Evolutionary conservation across 2,888 invertebrate species (phyloP).

Genomic region (Sceliomorpha sp.): DNA sequence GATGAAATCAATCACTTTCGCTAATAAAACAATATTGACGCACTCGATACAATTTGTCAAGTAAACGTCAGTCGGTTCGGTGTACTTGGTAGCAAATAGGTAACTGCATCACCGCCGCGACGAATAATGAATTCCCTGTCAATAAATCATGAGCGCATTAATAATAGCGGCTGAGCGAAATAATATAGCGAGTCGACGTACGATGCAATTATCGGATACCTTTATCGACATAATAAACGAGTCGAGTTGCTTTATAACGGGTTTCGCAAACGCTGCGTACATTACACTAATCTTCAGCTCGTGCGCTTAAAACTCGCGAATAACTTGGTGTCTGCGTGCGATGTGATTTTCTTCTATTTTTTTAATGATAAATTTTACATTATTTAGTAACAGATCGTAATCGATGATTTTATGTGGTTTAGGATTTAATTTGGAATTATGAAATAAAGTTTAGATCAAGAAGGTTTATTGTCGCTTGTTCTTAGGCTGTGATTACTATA

Average conservation of each 20-base stretch:
- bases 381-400: too few relatives aligned
- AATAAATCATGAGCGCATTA: slow-evolving; percentile 58
- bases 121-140: slow-evolving; percentile 39
- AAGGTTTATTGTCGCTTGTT: too few relatives aligned
- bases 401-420: too few relatives aligned
- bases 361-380: too few relatives aligned
- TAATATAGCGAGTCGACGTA: slow-evolving; percentile 33
- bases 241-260: slow-evolving; percentile 29
- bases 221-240: slow-evolving; percentile 51
- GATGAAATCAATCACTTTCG: slow-evolving; percentile 31
- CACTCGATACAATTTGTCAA: slow-evolving; percentile 43
- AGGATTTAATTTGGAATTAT: too few relatives aligned
- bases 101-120: slow-evolving; percentile 53
- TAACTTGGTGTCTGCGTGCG: slow-evolving; percentile 9
- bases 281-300: slow-evolving; percentile 26
- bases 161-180: slow-evolving; percentile 41
- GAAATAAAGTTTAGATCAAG: too few relatives aligned
- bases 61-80: slow-evolving; percentile 18
- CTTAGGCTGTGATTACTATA: too few relatives aligned
- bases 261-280: slow-evolving; percentile 22
- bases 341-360: too few relatives aligned
- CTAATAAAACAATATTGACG: slow-evolving; percentile 34
- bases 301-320: slow-evolving; percentile 24
- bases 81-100: slow-evolving; percentile 30
- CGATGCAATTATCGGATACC: slow-evolving; percentile 45